Conservation (phyloP, 2,797 vertebrate species). For the Lates japonicus region DNA sequence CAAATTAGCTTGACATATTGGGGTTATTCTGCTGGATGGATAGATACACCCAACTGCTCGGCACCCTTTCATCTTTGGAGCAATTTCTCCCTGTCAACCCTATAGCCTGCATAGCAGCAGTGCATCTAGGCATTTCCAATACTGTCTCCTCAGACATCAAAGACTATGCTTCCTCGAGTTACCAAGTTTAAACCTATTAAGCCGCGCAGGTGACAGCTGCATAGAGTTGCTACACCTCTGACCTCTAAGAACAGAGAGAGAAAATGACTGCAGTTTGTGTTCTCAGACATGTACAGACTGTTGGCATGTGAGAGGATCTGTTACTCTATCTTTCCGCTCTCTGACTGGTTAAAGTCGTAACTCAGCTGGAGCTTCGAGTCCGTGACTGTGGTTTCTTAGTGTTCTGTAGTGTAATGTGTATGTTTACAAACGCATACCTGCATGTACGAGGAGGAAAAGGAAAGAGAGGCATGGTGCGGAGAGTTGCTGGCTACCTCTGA, state of each 20-base stretch:
- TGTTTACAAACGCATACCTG: conserved; percentile 30
- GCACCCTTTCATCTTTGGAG: conserved; percentile 32
- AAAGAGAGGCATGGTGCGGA: conserved; percentile 44
- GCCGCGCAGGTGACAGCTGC: background rate
- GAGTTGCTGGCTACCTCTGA: conserved; percentile 54
- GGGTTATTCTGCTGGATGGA: conserved; percentile 8
- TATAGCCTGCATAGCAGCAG: conserved; percentile 22
- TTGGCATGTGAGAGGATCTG: conserved; percentile 13
- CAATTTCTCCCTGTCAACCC: conserved; percentile 27
- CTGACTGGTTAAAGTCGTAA: conserved; percentile 44
- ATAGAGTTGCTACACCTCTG: conserved; percentile 32
- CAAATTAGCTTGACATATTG: conserved; percentile 19
- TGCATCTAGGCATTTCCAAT: conserved; percentile 35
- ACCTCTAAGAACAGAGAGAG: conserved; percentile 34
- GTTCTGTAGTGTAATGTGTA: background rate
- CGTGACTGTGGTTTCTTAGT: conserved; percentile 46
- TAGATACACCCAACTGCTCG: conserved; percentile 30
- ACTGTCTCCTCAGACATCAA: conserved; percentile 29
- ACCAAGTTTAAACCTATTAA: conserved; percentile 36
- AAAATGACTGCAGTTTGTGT: conserved; percentile 13
- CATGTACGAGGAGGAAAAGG: conserved; percentile 26
- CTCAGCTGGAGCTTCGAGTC: conserved; percentile 30
- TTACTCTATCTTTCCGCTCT: conserved; percentile 36
- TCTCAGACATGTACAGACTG: conserved; percentile 18
- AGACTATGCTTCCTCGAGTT: conserved; percentile 63